These are phyloP conservation scores for Acanthosepion lycidas DNA, from an alignment of 2,888 invertebrate genomes.

Conservation along the genomic window DNA sequence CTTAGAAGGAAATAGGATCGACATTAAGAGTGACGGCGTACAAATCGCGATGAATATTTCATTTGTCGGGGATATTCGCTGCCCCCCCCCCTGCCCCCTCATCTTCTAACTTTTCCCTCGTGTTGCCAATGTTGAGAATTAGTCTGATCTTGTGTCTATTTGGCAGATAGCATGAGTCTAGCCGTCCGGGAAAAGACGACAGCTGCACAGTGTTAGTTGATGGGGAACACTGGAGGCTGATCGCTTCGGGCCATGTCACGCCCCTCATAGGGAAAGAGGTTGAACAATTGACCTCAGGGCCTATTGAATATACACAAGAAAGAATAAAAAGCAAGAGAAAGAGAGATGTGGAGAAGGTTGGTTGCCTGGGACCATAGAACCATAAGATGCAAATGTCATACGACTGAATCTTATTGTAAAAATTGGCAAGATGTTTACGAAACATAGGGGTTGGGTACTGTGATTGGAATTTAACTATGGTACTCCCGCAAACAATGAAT, in stretches of 20 bases:
- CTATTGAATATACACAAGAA: neutral
- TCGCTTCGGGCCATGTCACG: slow-evolving; percentile 20
- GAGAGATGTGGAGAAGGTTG: too few relatives aligned
- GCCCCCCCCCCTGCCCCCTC: rapidly evolving
- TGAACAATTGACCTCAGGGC: neutral
- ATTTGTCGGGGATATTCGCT: neutral
- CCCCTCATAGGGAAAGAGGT: neutral
- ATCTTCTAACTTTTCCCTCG: neutral
- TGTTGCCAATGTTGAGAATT: neutral
- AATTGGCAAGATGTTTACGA: neutral
- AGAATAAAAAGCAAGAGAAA: neutral
- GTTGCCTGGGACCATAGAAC: neutral
- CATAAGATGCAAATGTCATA: neutral
- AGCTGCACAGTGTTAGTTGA: slow-evolving; percentile 6
- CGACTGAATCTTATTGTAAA: neutral
- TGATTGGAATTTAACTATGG: too few relatives aligned
- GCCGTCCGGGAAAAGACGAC: slow-evolving; percentile 33
- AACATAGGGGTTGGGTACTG: neutral
- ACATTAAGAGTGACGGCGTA: neutral
- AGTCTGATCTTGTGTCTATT: neutral
- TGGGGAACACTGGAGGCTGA: neutral
- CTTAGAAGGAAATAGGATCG: neutral
- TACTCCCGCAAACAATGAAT: too few relatives aligned
- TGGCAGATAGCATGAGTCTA: neutral
- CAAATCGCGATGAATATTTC: neutral